Evolutionary conservation across 2,113 vertebrate genomes (phyloP), one percentile per base, ranked within the genome.

Genomic region (Terrapene triunguis): DNA sequence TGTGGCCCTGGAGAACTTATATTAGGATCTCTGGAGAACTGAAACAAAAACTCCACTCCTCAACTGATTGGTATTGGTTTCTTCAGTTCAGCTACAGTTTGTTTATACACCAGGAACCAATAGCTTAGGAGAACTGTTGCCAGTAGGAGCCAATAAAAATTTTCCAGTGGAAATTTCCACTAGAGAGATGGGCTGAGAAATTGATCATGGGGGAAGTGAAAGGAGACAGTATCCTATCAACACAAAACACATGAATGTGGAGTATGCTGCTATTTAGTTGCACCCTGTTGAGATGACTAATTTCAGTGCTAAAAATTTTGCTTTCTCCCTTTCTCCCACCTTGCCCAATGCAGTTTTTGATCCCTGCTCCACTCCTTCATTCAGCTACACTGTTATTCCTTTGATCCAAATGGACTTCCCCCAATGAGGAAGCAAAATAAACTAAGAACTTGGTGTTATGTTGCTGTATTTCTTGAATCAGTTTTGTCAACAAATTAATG

Each of bases 1-100:
- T 93, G 82, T 95, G 54, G 19, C 82, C 59, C 84, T 21, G 3
- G 21, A 62, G 84, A 94, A 94, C 54, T 92, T 84, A 69, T 84
- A 87, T 12, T 84, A 25, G 6, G 25, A 80, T 95, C 55, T 91
- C 79, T 72, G 35, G 82, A 91, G 85, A 10, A 84, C 42, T 80
- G 29, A 84, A 89, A 48, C 80, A 51, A 82, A 27, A 35, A 17
- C 27, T 89, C 78, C 82, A 17, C 55, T 91, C 90, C 94, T 90
- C 53, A 74, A 14, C 6, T 95, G 55, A 76, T 13, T 76, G 69
- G 38, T 89, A 89, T 4, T 92, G 51, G 22, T 91, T 95, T 89
- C 85, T 92, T 89, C 65, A 59, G 57, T 59, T 59, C 69, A 88
- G 8, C 1, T 84, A 65, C 0, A 0, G 1, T 79, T 93, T 87